phyloP scores from a whole-genome alignment of 2,797 vertebrate species.

The Sebastes hubbsi region DNA sequence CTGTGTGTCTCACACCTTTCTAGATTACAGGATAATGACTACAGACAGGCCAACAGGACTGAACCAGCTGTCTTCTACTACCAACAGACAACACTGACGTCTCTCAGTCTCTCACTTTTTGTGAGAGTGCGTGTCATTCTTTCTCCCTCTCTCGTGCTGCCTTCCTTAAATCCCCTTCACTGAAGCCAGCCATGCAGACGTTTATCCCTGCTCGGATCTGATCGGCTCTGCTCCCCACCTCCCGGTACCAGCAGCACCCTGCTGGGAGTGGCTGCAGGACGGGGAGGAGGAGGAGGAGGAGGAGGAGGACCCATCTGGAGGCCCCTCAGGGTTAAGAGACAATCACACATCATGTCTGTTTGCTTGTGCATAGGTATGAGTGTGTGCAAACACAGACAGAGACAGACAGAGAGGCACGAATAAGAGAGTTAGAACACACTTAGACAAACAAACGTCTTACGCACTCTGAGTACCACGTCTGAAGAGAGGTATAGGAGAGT shows the following conservation, averaged over 20 bases:
- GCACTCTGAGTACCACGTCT: neutral
- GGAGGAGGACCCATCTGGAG: conserved; percentile 16
- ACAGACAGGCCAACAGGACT: neutral
- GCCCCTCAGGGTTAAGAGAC: conserved; percentile 6
- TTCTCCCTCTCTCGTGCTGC: conserved; percentile 2
- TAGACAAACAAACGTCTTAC: conserved; percentile 1
- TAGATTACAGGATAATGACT: conserved; percentile 20
- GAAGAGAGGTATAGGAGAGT: conserved; percentile 5
- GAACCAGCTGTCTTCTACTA: conserved; percentile 12
- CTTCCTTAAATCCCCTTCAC: conserved; percentile 32
- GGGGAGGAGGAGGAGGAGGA: neutral
- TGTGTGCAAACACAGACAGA: conserved; percentile 8
- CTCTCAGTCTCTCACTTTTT: neutral
- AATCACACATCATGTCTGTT: neutral
- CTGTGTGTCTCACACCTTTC: neutral
- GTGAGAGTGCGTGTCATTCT: neutral
- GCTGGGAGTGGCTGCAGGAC: conserved; percentile 22
- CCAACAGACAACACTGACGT: conserved; percentile 17
- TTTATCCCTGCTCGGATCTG: conserved; percentile 41
- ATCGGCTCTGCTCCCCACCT: conserved; percentile 21
- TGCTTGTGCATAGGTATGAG: neutral
- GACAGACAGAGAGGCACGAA: neutral
- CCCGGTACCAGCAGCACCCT: conserved; percentile 31
- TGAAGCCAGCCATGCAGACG: conserved; percentile 35
- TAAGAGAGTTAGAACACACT: neutral